A percentile compares a stretch with the other conserved stretches of the same genome.
phyloP scores from a whole-genome alignment of 2,113 vertebrate species.

The Siniperca chuatsi region DNA sequence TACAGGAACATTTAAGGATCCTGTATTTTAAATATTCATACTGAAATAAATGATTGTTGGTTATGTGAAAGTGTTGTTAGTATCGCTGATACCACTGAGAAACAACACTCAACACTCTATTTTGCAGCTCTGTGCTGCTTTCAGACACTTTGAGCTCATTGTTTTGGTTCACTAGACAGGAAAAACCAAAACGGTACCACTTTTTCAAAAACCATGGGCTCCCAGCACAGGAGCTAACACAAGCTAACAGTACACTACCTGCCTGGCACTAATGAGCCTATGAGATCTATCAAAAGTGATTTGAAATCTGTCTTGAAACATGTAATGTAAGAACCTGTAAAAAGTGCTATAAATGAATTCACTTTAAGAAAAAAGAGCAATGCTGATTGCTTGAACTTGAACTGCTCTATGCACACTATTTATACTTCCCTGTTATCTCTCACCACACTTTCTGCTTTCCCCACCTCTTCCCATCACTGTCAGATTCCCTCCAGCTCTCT shows the following conservation, averaged over 20 bases:
- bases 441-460: neutral
- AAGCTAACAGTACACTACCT: neutral
- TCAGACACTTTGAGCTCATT: neutral
- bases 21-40: neutral
- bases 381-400: constrained; percentile 11
- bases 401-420: constrained; percentile 9
- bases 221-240: neutral
- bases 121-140: neutral
- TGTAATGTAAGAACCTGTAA: neutral
- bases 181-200: neutral
- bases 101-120: too few relatives aligned
- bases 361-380: neutral
- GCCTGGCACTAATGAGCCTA: neutral
- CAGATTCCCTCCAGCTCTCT: neutral
- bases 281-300: neutral
- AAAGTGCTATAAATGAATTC: neutral
- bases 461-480: neutral
- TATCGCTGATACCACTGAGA: neutral
- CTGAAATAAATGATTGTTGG: neutral
- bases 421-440: constrained; percentile 26
- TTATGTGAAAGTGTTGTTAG: neutral
- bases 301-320: neutral
- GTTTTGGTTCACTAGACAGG: neutral
- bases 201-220: neutral
- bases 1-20: neutral